Evolutionary conservation across 1,140 invertebrate species (phyloP), one percentile per base, ranked within the genome.

Genomic region (Drosophila nikananu): DNA sequence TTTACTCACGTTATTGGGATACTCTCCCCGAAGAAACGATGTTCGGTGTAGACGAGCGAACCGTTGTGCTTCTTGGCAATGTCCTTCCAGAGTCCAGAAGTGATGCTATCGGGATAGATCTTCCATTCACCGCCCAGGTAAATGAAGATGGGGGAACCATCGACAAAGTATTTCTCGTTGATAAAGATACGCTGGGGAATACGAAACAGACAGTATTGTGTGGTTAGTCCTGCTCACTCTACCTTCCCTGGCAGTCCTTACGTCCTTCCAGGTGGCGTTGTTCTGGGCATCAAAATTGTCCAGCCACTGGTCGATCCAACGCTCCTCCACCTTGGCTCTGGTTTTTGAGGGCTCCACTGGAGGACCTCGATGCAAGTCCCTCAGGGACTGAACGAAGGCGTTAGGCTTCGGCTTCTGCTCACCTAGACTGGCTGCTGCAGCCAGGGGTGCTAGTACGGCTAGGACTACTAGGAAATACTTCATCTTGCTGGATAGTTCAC

Each of bases 1-100:
- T 2, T 15, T 6, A 77, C 94, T 93, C 94, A 97, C 96, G 76
- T 65, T 48, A 95, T 96, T 6, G 97, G 97, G 73, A 94, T 94
- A 84, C 96, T 97, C 75, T 96, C 81, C 37, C 97, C 97, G 92
- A 97, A 98, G 93, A 95, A 98, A 54, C 97, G 94, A 93, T 98
- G 97, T 86, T 98, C 97, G 2, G 97, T 95, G 68, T 95, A 95
- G 61, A 95, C 94, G 80, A 95, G 91, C 19, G 94, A 94, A 7
- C 96, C 97, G 44, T 94, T 94, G 81, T 96, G 94, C 48, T 95
- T 93, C 57, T 94, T 94, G 25, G 95, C 96, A 73, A 95, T 93
- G 27, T 95, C 93, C 72, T 93, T 94, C 94, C 95, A 95, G 46
- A 95, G 94, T 13, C 95, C 95, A 7, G 72, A 81, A 41, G 81